phyloP scores from a whole-genome alignment of 2,888 invertebrate species.

The Eupithecia insigniata region DNA sequence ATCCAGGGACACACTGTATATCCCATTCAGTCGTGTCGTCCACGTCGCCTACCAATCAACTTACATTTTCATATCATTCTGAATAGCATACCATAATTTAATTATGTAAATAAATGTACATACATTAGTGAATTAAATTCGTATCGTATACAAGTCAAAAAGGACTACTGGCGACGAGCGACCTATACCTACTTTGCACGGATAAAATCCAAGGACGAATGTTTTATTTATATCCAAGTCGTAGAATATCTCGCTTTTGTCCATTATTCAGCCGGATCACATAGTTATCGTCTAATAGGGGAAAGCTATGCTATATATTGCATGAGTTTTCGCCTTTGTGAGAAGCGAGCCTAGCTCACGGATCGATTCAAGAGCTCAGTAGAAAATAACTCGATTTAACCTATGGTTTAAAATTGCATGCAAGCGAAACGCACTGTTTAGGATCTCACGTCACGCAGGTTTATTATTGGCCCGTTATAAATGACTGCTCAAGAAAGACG shows the following conservation, averaged over 20 bases:
- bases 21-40: conserved; percentile 41
- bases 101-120: conserved; percentile 44
- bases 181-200: conserved; percentile 39
- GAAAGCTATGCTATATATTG: conserved; percentile 20
- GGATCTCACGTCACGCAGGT: conserved; percentile 28
- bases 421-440: conserved; percentile 21
- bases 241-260: conserved; percentile 40
- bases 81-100: conserved; percentile 52
- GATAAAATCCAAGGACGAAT: conserved; percentile 69
- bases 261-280: conserved; percentile 35
- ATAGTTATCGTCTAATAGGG: conserved; percentile 16
- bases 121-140: conserved; percentile 35
- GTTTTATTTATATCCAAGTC: conserved; percentile 28
- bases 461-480: conserved; percentile 23
- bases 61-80: conserved; percentile 32
- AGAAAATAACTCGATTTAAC: conserved; percentile 17
- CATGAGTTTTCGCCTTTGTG: conserved; percentile 30
- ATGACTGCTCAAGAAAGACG: conserved; percentile 18
- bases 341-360: conserved; percentile 12
- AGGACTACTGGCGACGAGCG: conserved; percentile 41
- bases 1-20: no score
- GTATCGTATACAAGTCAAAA: conserved; percentile 31
- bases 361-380: conserved; percentile 14
- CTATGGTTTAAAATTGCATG: conserved; percentile 29
- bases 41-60: conserved; percentile 29